Base-by-base conservation (phyloP, 2,888 invertebrate genomes). In the Ormyrus labotus region DNA sequence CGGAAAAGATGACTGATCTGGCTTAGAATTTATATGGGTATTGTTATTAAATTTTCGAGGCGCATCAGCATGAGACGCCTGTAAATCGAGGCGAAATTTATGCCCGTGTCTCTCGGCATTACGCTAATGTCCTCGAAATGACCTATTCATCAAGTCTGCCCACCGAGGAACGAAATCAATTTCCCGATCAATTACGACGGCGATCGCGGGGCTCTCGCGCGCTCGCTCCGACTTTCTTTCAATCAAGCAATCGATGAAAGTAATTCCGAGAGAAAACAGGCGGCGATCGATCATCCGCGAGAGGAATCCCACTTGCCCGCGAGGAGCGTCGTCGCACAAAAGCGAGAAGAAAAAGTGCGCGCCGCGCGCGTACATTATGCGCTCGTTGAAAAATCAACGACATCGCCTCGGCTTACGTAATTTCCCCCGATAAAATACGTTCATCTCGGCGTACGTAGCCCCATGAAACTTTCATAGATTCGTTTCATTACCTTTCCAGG, bases 391-490 rank as follows among this genome's bases (percentile, higher is more conserved):
- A 34, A 64, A 10, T 50, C 45, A 34, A 34, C 34, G 47, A 51
- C n/a, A 11, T 11, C 63, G 47, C 19, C 34, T 34, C 34, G 34
- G 34, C 34, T 60, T 73, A 45, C 75, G 75, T 53, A 71, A 53
- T 67, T 47, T 71, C 50, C 50, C 65, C 51, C 64, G 53, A 2
- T 13, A 6, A n/a, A 6, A 48, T 19, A 10, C 47, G 10, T 47
- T 10, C 13, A 61, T 34, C 34, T 34, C 34, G 34, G 34, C 34
- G 34, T 13, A 47, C 45, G n/a, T 13, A 7, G 50, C 48, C 65
- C 76, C 72, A 74, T 77, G 80, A 73, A 82, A 82, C 65, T 82
- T 80, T 79, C 79, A 80, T 80, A 73, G 82, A 82, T 80, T 82
- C 71, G 82, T 82, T 82, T 77, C 80, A 63, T 73, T 80, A 65